phyloP scores from a whole-genome alignment of 2,797 vertebrate species.

The Anas capensis region DNA sequence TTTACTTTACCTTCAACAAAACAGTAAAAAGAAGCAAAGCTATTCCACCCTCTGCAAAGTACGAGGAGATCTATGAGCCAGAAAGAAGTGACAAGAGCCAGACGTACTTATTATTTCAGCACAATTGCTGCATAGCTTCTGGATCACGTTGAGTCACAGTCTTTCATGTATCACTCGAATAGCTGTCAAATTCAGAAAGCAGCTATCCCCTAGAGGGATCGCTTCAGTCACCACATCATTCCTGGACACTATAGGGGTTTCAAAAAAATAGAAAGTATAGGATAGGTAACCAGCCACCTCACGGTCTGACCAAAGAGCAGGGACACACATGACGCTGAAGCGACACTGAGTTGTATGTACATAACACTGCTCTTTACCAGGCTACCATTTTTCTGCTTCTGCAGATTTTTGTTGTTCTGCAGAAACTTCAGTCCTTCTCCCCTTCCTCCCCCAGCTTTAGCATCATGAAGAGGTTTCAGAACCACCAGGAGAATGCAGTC shows the following conservation, averaged over 20 bases:
- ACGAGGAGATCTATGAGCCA: neutral
- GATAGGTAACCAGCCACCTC: neutral
- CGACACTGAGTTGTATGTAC: accelerated
- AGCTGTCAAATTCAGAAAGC: neutral
- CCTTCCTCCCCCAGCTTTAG: neutral
- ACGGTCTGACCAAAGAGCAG: neutral
- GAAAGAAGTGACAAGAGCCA: neutral
- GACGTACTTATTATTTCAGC: neutral
- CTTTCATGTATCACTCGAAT: neutral
- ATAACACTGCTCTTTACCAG: accelerated
- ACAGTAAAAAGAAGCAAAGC: neutral
- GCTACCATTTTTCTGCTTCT: neutral
- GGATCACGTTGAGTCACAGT: neutral
- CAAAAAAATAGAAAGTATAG: neutral
- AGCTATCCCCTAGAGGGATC: neutral
- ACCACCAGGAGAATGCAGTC: neutral
- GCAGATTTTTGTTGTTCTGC: neutral
- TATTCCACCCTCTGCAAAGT: neutral
- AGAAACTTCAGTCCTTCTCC: neutral
- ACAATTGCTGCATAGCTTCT: neutral
- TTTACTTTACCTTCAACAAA: neutral
- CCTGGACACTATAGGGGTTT: neutral
- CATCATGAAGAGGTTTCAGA: neutral
- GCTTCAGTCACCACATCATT: neutral
- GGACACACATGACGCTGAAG: neutral